Evolutionary conservation across 2,113 vertebrate species (phyloP), one percentile per base, ranked within the genome.

Genomic region (Dromiciops gliroides): DNA sequence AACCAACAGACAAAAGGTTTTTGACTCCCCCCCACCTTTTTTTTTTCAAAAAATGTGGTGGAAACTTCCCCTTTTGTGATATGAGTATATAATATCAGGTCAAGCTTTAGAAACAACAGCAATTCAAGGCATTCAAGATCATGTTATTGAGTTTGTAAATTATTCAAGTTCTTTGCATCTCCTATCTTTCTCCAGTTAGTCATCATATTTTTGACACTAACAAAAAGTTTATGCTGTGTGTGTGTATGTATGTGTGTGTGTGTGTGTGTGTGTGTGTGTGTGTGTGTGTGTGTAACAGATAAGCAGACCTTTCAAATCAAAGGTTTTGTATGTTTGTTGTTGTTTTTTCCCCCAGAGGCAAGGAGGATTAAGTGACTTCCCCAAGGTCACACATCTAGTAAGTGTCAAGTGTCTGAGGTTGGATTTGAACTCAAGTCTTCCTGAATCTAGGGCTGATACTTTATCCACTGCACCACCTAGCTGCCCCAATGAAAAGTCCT

Each of bases 1-100:
- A 94, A 93, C 26, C 31, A 89, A 90, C 91, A 89, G 48, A 51
- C 48, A 93, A 97, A 94, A 92, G n/a, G 19, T 53, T 93, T 75
- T 26, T 89, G 47, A 10, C 48, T 75, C 91, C 90, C 67, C 88
- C 7, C 52, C 52, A 7, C 25, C 23, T 2, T 7, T 26, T 26
- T 53, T 53, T 53, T 23, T 53, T 0, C 4, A 26, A 52, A 28
- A 91, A 48, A 48, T 10, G 2, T 8, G 28, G 37, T 94, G 94
- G 44, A 92, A 83, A 89, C 44, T 47, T 91, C 53, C 96, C 90
- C 22, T 48, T 1, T 31, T 9, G 49, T 67, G 90, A 89, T 50
- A 9, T 6, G 60, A 44, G 91, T 94, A 90, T n/a, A 97, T 47
- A 95, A 22, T 89, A 90, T 25, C 28, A 95, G 92, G 23, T 94